Evolutionary conservation across 2,888 invertebrate species (phyloP).

Genomic region (Hypsopygia costalis): DNA sequence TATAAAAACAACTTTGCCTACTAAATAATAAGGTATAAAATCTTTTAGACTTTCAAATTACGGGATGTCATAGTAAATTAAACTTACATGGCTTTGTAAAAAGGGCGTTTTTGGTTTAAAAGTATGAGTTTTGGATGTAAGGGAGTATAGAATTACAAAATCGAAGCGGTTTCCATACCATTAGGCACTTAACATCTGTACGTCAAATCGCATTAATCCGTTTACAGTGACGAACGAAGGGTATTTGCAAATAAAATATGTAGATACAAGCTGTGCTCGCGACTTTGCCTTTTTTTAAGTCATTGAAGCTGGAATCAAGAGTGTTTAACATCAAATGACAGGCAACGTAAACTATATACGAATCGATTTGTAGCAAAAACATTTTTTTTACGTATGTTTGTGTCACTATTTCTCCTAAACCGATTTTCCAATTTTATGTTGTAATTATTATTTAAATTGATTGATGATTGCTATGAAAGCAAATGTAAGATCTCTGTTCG

Average conservation of each 20-base stretch:
- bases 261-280: too few relatives aligned
- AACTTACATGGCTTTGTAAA: neutral
- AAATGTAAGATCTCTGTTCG: too few relatives aligned
- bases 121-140: conserved; percentile 25
- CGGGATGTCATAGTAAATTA: conserved; percentile 13
- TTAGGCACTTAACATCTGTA: conserved; percentile 66
- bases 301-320: too few relatives aligned
- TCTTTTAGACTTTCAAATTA: conserved; percentile 3
- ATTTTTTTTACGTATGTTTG: too few relatives aligned
- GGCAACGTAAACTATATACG: too few relatives aligned
- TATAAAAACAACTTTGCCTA: conserved; percentile 30
- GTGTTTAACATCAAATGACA: too few relatives aligned
- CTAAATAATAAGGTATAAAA: conserved; percentile 14
- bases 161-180: conserved; percentile 67
- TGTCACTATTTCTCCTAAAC: too few relatives aligned
- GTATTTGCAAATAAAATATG: conserved; percentile 15
- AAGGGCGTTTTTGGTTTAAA: conserved; percentile 29
- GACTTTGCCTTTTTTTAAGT: too few relatives aligned
- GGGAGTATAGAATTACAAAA: conserved; percentile 65
- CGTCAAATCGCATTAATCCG: conserved; percentile 56
- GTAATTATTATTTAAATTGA: too few relatives aligned
- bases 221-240: conserved; percentile 41
- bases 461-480: too few relatives aligned
- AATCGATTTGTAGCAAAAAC: too few relatives aligned
- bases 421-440: too few relatives aligned